Conservation (phyloP, 2,113 vertebrate genomes). For the Elaphurus davidianus region DNA sequence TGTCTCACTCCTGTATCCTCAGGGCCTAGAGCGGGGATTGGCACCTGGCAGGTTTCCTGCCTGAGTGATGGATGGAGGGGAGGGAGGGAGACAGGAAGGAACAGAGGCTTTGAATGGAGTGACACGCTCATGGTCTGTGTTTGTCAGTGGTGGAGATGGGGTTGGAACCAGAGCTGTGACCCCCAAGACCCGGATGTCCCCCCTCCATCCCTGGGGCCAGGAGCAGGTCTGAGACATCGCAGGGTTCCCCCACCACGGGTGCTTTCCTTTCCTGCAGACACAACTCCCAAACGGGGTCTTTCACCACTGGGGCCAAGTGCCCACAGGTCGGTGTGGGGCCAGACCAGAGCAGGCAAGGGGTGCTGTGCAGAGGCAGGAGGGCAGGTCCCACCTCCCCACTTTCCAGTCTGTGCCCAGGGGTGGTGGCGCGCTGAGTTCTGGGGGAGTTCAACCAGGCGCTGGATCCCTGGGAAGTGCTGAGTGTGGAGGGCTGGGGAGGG, state of each 20-base stretch:
- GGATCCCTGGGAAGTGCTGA: not conserved
- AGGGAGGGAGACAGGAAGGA: not conserved
- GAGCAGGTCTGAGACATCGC: not conserved
- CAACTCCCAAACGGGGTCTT: not conserved
- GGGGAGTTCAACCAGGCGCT: not conserved
- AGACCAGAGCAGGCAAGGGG: not conserved
- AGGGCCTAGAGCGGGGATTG: not conserved
- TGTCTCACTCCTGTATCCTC: too few relatives aligned
- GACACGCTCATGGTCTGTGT: rapidly evolving
- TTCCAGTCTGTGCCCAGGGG: rapidly evolving
- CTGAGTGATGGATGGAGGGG: not conserved
- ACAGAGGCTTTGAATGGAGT: not conserved
- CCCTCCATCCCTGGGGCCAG: not conserved
- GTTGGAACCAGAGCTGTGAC: not conserved
- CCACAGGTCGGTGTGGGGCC: not conserved
- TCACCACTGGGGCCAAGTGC: not conserved
- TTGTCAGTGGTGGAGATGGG: too few relatives aligned
- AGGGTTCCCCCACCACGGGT: rapidly evolving
- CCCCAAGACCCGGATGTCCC: not conserved
- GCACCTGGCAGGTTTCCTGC: not conserved
- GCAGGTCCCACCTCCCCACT: rapidly evolving
- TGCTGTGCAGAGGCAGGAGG: not conserved
- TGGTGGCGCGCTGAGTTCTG: not conserved
- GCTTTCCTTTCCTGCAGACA: not conserved
- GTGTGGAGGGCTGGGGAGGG: not conserved